Percentiles rank a stretch among this genome's conserved stretches.
These are phyloP conservation scores for Ernsta delagoae DNA, from an alignment of 2,888 invertebrate genomes.

Conservation along the genomic window DNA sequence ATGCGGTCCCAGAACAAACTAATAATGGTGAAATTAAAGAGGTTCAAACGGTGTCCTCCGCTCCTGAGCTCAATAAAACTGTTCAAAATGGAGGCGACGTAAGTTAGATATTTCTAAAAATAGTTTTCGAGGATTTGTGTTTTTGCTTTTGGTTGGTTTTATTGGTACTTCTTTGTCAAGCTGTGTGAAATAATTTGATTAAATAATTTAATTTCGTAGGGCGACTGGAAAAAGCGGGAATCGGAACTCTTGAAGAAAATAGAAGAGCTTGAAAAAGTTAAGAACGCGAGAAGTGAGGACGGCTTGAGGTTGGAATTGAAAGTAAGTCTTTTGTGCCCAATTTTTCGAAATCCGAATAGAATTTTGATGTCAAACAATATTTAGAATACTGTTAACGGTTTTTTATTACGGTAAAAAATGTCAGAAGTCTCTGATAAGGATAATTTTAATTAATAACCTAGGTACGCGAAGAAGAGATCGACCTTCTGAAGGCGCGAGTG, in stretches of 20 bases:
- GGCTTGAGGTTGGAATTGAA: constrained; percentile 68
- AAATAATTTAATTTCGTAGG: constrained; percentile 48
- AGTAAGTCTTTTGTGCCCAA: constrained; percentile 48
- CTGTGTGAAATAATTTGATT: background rate
- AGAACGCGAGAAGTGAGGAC: constrained; percentile 65
- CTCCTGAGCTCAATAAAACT: background rate
- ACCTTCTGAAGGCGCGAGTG: constrained; percentile 77
- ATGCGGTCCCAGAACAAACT: constrained; percentile 5
- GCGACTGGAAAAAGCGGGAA: constrained; percentile 72
- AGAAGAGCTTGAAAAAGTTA: constrained; percentile 67
- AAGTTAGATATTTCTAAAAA: background rate
- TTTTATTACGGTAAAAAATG: background rate
- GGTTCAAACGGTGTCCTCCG: background rate
- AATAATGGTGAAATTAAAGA: background rate
- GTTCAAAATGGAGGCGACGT: constrained; percentile 28
- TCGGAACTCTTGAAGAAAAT: constrained; percentile 71
- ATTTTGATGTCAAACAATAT: background rate
- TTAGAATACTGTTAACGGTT: background rate
- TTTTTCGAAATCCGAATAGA: background rate
- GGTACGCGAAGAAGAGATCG: constrained; percentile 83
- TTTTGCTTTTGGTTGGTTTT: too few relatives aligned
- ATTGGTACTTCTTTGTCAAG: too few relatives aligned
- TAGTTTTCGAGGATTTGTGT: too few relatives aligned
- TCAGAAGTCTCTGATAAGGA: background rate
- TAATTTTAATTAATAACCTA: constrained; percentile 43